phyloP scores from a whole-genome alignment of 2,797 vertebrate species.

The Melanotaenia pygmaea region DNA sequence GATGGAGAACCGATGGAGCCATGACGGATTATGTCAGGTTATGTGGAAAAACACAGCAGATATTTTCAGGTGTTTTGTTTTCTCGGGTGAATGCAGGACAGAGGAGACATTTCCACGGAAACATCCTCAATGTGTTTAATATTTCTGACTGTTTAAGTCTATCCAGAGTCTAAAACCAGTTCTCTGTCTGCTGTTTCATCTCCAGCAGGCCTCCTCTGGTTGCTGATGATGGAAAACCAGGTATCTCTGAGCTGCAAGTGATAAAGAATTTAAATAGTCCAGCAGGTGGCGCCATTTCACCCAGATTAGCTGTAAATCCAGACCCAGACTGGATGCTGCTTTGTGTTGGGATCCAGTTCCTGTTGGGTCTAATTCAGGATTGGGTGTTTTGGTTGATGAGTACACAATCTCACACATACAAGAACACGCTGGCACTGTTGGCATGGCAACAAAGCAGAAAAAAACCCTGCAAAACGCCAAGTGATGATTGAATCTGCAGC shows the following conservation, averaged over 20 bases:
- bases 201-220: too few species aligned
- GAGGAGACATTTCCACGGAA: too few species aligned
- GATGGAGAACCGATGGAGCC: too few species aligned
- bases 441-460: conserved; percentile 67
- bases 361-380: background rate
- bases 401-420: conserved; percentile 51
- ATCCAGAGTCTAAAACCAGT: too few species aligned
- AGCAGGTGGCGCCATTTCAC: conserved; percentile 3
- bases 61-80: too few species aligned
- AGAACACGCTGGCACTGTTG: conserved; percentile 68
- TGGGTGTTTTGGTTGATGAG: background rate
- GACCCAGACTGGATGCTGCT: background rate
- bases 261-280: background rate
- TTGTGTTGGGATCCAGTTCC: background rate
- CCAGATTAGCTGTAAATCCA: background rate
- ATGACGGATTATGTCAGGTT: too few species aligned
- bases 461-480: conserved; percentile 29
- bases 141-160: too few species aligned
- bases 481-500: conserved; percentile 36
- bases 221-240: background rate
- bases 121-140: too few species aligned
- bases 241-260: background rate
- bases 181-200: too few species aligned
- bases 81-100: too few species aligned
- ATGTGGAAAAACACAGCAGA: too few species aligned